Percentiles rank a stretch among this genome's conserved stretches.
Evolutionary conservation across 2,113 vertebrate species (phyloP).

Genomic region (Campylomormyrus tamandua): DNA sequence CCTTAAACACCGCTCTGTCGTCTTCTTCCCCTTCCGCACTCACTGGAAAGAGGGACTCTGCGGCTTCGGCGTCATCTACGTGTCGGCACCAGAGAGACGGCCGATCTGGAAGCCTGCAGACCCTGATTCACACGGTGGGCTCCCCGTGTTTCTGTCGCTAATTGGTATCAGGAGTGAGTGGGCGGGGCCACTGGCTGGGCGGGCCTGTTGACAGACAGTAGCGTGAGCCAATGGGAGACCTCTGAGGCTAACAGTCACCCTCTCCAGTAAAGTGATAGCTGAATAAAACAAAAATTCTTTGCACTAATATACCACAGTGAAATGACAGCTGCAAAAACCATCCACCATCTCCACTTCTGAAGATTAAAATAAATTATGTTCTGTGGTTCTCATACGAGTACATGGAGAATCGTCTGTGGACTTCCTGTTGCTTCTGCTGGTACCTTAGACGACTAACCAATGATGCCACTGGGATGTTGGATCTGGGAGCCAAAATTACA

Average conservation of each 20-base stretch:
- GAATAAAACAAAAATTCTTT: background rate
- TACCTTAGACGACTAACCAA: background rate
- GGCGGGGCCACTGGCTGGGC: slow-evolving; percentile 18
- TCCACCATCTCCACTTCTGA: background rate
- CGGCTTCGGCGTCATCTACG: slow-evolving; percentile 27
- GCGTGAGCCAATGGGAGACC: slow-evolving; percentile 47
- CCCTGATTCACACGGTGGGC: slow-evolving; percentile 26
- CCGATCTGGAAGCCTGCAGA: slow-evolving; percentile 32
- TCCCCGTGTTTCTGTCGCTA: slow-evolving; percentile 56
- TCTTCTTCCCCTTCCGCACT: slow-evolving; percentile 31
- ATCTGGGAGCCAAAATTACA: background rate
- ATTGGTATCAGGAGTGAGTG: slow-evolving; percentile 55
- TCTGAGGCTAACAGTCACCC: slow-evolving; percentile 8
- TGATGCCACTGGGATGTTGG: background rate
- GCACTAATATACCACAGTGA: slow-evolving; percentile 47
- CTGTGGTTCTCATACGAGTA: background rate
- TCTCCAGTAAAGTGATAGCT: background rate
- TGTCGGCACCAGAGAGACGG: slow-evolving; percentile 35
- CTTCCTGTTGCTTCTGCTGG: background rate
- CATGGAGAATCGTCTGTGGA: background rate
- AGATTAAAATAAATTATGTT: background rate
- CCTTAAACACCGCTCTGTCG: slow-evolving; percentile 32
- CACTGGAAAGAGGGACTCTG: slow-evolving; percentile 19
- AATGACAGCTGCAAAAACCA: background rate
- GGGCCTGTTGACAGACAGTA: slow-evolving; percentile 52